Conservation (phyloP, 1,140 invertebrate species). For the Acromyrmex heyeri region DNA sequence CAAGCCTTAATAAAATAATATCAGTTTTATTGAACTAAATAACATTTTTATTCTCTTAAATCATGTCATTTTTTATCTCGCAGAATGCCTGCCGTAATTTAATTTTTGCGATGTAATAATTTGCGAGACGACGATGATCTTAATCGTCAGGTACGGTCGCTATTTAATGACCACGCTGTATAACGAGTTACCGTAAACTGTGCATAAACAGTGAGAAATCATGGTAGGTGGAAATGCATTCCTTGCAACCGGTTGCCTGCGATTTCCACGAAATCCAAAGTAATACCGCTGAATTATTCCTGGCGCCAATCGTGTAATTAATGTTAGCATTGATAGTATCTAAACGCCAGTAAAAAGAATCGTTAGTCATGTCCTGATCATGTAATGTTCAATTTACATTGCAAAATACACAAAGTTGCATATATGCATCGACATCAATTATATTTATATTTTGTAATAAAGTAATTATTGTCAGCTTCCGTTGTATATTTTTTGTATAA, state of each 20-base stretch:
- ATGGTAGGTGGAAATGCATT: conserved; percentile 51
- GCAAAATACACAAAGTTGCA: conserved; percentile 38
- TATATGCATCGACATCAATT: background rate
- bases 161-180: conserved; percentile 33
- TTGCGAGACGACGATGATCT: conserved; percentile 23
- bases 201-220: conserved; percentile 45
- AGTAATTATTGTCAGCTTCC: background rate
- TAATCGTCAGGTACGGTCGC: conserved; percentile 24
- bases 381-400: conserved; percentile 42
- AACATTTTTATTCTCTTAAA: background rate
- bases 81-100: background rate
- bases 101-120: conserved; percentile 44
- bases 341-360: conserved; percentile 7
- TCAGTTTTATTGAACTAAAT: background rate
- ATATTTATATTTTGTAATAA: conserved; percentile 18
- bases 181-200: conserved; percentile 42
- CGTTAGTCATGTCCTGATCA: conserved; percentile 29
- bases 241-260: conserved; percentile 40
- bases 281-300: conserved; percentile 43
- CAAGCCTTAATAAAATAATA: background rate
- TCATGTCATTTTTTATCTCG: background rate
- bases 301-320: conserved; percentile 48
- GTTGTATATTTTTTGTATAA: background rate
- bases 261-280: conserved; percentile 50
- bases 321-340: conserved; percentile 38